Evolutionary conservation across 2,797 vertebrate genomes (phyloP).

Genomic region (Simalia tracyae): DNA sequence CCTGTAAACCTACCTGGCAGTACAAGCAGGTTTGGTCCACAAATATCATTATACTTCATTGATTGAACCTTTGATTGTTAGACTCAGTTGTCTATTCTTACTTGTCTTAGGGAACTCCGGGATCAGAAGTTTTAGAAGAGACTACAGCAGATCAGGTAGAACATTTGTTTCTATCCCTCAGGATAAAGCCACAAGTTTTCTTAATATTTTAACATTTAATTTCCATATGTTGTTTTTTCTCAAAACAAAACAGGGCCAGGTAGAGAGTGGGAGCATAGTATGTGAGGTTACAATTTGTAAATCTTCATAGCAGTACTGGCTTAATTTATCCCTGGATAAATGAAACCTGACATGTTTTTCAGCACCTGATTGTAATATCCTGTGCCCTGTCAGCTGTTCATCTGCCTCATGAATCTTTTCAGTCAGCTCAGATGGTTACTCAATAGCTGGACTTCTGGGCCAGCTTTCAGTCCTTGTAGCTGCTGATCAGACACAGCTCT

Average conservation of each 20-base stretch:
- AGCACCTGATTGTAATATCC: background rate
- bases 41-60: background rate
- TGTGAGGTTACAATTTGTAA: background rate
- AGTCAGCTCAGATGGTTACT: background rate
- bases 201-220: background rate
- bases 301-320: background rate
- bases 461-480: background rate
- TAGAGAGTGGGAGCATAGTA: background rate
- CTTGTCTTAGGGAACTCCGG: background rate
- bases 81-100: background rate
- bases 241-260: background rate
- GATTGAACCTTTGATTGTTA: background rate
- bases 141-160: background rate
- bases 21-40: background rate
- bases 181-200: background rate
- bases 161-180: background rate
- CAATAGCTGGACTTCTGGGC: background rate
- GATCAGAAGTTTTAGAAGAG: background rate
- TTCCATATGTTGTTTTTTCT: background rate
- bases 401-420: background rate
- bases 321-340: background rate
- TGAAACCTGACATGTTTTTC: background rate
- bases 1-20: background rate
- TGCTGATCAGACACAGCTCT: background rate
- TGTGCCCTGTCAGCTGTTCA: background rate